Base-by-base conservation (phyloP, 2,888 invertebrate species). In the Agrotis segetum region DNA sequence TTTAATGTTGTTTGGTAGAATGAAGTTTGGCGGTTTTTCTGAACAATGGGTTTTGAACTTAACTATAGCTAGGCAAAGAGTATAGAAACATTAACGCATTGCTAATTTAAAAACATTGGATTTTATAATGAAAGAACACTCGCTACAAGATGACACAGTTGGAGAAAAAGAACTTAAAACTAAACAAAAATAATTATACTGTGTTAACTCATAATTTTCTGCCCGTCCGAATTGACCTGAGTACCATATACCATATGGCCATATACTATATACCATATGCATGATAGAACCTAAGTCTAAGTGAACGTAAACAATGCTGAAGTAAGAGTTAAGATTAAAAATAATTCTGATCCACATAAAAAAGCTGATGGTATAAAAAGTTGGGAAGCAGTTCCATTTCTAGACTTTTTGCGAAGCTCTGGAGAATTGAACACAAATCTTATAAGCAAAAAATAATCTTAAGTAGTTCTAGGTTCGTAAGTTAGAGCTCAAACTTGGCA, bases 401-500 rank as follows among this genome's bases (percentile, higher is more conserved):
- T 60, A 59, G 11, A n/a, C 2, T 7, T 59, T 76, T 76, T 44
- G 46, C 53, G 3, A 62, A 62, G 47, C 34, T 40, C 19, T 16
- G 13, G 3, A 52, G 7, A 44, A 55, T 17, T 62, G 16, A 66
- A 72, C 52, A 62, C 13, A 65, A 67, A 74, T 13, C n/a, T 50
- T 46, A 50, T 29, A 19, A 16, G 40, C 13, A 66, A 53, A 53
- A 67, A 60, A 71, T n/a, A 56, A 49, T 53, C 21, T 55, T 62
- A 47, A 53, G 11, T 56, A 63, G 56, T 60, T 56, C 40, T 46
- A 19, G 4, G 47, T 47, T 49, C 13, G 19, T 50, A 63, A 72
- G 65, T 58, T 47, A 56, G 65, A 64, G 64, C 13, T 50, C 29
- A 46, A 59, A 70, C 66, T 74, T 71, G 66, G 61, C 58, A 4